phyloP scores from a whole-genome alignment of 2,113 vertebrate genomes.

The Eretmochelys imbricata region DNA sequence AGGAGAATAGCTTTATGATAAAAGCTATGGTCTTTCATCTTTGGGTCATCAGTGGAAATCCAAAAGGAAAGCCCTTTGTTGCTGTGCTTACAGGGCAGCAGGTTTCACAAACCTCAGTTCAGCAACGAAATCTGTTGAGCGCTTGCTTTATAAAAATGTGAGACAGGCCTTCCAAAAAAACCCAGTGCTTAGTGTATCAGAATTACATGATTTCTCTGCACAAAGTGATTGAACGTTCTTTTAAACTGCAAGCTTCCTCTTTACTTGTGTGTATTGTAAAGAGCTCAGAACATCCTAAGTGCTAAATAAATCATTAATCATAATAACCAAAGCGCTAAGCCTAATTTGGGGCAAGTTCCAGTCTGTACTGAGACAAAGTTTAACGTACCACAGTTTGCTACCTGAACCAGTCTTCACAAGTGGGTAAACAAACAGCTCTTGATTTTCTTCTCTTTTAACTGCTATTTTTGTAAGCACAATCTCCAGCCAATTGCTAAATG shows the following conservation, averaged over 20 bases:
- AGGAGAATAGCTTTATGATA: background rate
- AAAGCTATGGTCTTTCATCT: background rate
- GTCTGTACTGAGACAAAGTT: fast-evolving
- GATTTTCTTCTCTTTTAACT: background rate
- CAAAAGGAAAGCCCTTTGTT: background rate
- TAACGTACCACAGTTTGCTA: background rate
- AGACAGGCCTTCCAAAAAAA: background rate
- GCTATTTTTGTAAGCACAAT: background rate
- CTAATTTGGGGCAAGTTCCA: background rate
- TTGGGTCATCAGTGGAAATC: background rate
- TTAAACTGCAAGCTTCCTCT: background rate
- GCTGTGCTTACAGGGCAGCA: background rate
- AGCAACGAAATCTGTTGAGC: background rate
- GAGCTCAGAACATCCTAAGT: background rate
- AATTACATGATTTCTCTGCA: background rate
- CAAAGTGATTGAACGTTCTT: background rate
- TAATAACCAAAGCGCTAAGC: background rate
- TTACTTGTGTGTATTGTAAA: background rate
- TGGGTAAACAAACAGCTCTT: background rate
- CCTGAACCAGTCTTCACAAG: background rate
- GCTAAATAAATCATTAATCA: background rate
- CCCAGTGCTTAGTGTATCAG: background rate
- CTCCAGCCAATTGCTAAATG: background rate
- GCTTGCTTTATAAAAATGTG: background rate
- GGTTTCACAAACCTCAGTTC: background rate